A percentile compares a stretch with the other conserved stretches of the same genome.
Conservation (phyloP, 1,140 invertebrate species). For the Caenorhabditis latens region DNA sequence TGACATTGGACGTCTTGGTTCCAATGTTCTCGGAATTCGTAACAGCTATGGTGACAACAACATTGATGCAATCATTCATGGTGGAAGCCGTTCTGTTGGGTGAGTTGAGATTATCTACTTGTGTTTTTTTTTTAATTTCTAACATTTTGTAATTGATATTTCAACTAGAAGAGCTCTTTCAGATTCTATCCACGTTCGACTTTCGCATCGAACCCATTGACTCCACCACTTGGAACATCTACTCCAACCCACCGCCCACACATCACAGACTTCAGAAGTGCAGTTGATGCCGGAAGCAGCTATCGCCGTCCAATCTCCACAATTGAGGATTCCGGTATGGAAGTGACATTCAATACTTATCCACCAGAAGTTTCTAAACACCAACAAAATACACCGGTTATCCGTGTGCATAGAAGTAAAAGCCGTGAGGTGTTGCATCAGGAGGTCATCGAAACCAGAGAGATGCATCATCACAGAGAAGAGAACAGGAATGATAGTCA, state of each 20-base stretch:
- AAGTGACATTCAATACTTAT: conserved; percentile 49
- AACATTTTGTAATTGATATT: not conserved
- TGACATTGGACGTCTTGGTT: conserved; percentile 71
- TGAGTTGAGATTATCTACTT: not conserved
- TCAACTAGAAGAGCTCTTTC: not conserved
- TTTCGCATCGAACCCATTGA: conserved; percentile 77
- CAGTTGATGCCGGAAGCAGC: conserved; percentile 42
- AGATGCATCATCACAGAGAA: conserved; percentile 47
- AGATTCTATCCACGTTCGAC: conserved; percentile 68
- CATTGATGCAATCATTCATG: conserved; percentile 70
- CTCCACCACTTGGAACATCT: conserved; percentile 76
- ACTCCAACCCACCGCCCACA: conserved; percentile 71
- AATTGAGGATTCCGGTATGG: conserved; percentile 60
- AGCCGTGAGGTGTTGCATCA: conserved; percentile 54
- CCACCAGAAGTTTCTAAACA: conserved; percentile 46
- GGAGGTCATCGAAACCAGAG: conserved; percentile 17
- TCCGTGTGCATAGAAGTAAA: conserved; percentile 47
- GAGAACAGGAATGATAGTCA: not conserved
- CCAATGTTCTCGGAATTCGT: conserved; percentile 71
- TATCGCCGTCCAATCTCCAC: conserved; percentile 50
- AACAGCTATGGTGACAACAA: conserved; percentile 71
- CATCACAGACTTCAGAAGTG: conserved; percentile 53
- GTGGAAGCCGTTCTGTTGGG: conserved; percentile 63
- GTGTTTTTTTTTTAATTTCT: not conserved
- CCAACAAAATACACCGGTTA: conserved; percentile 25